Evolutionary conservation across 2,113 vertebrate genomes (phyloP).

Genomic region (Tichodroma muraria): DNA sequence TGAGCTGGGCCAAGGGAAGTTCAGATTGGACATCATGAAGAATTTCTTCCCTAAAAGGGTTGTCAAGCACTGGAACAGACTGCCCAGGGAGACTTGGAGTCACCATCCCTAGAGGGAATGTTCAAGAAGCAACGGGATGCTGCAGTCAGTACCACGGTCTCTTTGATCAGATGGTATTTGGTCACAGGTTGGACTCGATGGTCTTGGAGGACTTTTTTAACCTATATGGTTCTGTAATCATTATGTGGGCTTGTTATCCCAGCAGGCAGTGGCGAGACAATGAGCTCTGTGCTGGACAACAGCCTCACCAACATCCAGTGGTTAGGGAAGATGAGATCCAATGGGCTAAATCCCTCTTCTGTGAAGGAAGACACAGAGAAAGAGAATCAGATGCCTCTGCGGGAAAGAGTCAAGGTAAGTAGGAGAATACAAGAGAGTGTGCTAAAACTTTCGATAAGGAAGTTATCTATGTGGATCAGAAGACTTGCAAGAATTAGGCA

Average conservation of each 20-base stretch:
- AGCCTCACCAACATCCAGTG: slow-evolving; percentile 92
- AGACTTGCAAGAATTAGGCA: background rate
- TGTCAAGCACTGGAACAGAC: background rate
- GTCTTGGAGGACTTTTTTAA: background rate
- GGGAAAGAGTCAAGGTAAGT: slow-evolving; percentile 71
- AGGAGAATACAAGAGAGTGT: background rate
- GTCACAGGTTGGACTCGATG: background rate
- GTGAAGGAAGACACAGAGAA: slow-evolving; percentile 65
- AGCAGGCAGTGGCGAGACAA: slow-evolving; percentile 69
- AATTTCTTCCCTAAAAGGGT: background rate
- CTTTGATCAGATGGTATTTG: background rate
- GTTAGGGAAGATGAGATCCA: slow-evolving; percentile 82
- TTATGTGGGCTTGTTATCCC: background rate
- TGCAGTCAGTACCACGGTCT: background rate
- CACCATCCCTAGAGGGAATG: background rate
- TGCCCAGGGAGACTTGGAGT: background rate
- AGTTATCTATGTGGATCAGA: background rate
- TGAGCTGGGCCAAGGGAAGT: background rate
- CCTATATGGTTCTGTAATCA: background rate
- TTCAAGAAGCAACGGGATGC: background rate
- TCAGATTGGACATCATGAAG: background rate
- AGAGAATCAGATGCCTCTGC: slow-evolving; percentile 70
- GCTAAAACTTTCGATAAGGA: background rate
- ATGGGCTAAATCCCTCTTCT: slow-evolving; percentile 62
- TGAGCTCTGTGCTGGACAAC: slow-evolving; percentile 70